Evolutionary conservation across 2,888 invertebrate species (phyloP).

Genomic region (Polydesmus complanatus): DNA sequence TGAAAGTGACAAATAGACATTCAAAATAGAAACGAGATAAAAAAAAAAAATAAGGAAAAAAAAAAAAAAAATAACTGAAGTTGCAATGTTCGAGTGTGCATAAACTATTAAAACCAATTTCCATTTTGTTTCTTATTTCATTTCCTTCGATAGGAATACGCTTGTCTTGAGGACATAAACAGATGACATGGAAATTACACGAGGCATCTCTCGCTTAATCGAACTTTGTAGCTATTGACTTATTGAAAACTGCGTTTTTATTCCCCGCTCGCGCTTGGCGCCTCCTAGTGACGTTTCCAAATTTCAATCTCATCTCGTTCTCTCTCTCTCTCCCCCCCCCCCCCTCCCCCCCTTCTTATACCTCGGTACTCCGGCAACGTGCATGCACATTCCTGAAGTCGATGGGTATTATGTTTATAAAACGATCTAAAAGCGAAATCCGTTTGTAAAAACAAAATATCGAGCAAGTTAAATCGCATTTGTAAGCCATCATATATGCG

Average conservation of each 20-base stretch:
- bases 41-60: too few relatives aligned
- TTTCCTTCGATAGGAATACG: background rate
- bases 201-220: background rate
- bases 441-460: background rate
- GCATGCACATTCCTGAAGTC: background rate
- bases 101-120: background rate
- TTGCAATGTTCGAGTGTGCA: too few relatives aligned
- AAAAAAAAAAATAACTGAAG: too few relatives aligned
- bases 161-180: background rate
- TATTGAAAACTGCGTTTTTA: background rate
- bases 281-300: too few relatives aligned
- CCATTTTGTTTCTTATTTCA: background rate
- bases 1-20: too few relatives aligned
- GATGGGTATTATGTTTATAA: background rate
- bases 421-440: background rate
- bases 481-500: background rate
- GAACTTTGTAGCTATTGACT: background rate
- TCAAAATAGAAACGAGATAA: too few relatives aligned
- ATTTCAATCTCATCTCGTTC: too few relatives aligned
- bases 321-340: background rate
- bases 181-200: background rate
- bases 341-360: background rate
- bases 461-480: background rate
- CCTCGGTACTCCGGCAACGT: too few relatives aligned
- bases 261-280: too few relatives aligned